Evolutionary conservation across 2,888 invertebrate genomes (phyloP), one percentile per base, ranked within the genome.

Genomic region (Prosopocoilus inquinatus): DNA sequence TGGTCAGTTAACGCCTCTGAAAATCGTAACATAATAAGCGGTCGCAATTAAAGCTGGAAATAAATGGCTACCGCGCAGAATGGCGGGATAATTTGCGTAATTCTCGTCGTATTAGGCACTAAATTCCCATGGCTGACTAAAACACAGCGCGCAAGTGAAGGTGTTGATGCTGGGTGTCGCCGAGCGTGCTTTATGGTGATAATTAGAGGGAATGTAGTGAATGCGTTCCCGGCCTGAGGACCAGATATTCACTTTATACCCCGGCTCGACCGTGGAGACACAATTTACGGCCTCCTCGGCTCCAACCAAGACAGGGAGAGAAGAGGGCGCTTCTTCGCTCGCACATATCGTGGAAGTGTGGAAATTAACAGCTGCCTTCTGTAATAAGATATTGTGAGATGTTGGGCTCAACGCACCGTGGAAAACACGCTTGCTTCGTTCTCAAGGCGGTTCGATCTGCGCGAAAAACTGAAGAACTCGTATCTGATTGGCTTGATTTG

Each of bases 331-430:
- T 53, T 55, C 53, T 55, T 48, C 12, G 50, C 47, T 58, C 61
- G 59, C 57, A 49, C 28, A 57, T 65, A 63, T 66, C 65, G 65
- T 63, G 60, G 61, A 68, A 68, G 68, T 68, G 69, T 66, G 66
- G 67, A 72, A 71, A 70, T 70, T 70, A 70, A 71, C 71, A 69
- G 68, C 68, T 64, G 64, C 68, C 65, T 67, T 64, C 63, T 64
- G 70, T 71, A 71, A 72, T 71, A 70, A 71, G 70, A 72, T 72
- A 72, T 67, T 68, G 69, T 67, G 65, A 52, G 35, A 45, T 53
- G 58, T 57, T 57, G 53, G 35, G 54, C 54, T 53, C 51, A 53
- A 48, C 51, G 51, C 52, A 57, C 49, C 50, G 48, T 53, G 52
- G 63, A 65, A 68, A 70, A 70, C 70, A 68, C 69, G 69, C 69